Conservation (phyloP, 2,888 invertebrate genomes). For the Acanthoscelides obtectus region DNA sequence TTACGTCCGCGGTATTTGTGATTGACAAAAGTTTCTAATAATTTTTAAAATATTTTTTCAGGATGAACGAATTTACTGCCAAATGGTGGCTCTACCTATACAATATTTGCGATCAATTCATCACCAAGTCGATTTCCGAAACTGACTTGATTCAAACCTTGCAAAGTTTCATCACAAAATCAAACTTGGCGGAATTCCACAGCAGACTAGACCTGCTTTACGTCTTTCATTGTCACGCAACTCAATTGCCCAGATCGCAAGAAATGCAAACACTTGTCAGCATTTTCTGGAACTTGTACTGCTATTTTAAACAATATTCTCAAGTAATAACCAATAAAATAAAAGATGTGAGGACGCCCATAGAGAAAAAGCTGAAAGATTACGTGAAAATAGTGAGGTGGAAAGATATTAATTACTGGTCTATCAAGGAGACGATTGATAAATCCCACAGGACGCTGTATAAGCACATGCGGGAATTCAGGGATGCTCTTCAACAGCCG, state of each 20-base stretch:
- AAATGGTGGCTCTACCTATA: constrained; percentile 92
- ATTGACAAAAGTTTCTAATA: too few species aligned
- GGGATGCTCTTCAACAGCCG: constrained; percentile 55
- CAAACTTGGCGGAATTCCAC: constrained; percentile 79
- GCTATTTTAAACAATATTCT: constrained; percentile 79
- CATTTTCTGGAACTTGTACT: constrained; percentile 75
- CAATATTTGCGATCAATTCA: constrained; percentile 62
- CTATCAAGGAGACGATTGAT: constrained; percentile 82
- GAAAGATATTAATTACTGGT: constrained; percentile 92
- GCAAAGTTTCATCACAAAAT: constrained; percentile 77
- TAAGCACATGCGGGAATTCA: constrained; percentile 82
- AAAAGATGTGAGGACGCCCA: constrained; percentile 66
- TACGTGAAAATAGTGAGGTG: constrained; percentile 93
- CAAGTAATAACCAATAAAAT: constrained; percentile 61
- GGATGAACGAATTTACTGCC: constrained; percentile 63
- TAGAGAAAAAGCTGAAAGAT: constrained; percentile 88
- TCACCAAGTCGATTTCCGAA: constrained; percentile 38
- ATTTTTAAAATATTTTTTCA: constrained; percentile 35
- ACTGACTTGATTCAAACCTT: constrained; percentile 57
- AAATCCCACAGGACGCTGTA: constrained; percentile 84
- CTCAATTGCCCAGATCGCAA: constrained; percentile 48
- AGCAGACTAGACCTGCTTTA: constrained; percentile 72
- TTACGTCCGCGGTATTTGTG: too few species aligned
- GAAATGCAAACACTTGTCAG: constrained; percentile 55
- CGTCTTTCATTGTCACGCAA: constrained; percentile 75